Evolutionary conservation across 2,113 vertebrate species (phyloP).

Genomic region (Mustelus asterias): DNA sequence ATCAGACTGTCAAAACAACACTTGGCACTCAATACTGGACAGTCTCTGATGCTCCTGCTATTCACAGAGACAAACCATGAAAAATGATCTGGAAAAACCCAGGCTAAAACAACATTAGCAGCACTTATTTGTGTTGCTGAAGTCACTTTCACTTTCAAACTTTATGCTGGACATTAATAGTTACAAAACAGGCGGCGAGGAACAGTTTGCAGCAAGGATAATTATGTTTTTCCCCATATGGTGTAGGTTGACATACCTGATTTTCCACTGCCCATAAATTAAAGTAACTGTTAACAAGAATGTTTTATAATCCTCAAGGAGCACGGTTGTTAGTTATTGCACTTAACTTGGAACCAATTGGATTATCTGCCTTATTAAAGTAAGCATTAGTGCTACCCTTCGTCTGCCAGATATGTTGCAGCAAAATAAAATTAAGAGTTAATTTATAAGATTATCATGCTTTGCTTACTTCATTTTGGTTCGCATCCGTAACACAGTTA

Average conservation of each 20-base stretch:
- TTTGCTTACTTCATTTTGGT: not conserved
- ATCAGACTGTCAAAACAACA: constrained; percentile 42
- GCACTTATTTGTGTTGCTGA: constrained; percentile 58
- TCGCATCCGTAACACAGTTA: not conserved
- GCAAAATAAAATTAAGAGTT: not conserved
- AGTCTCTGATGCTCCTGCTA: constrained; percentile 46
- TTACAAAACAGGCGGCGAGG: not conserved
- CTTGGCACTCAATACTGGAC: constrained; percentile 42
- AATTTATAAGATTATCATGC: not conserved
- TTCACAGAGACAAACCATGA: constrained; percentile 49
- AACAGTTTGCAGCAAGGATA: not conserved
- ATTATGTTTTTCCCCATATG: not conserved
- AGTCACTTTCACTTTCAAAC: constrained; percentile 34
- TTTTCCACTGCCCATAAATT: not conserved
- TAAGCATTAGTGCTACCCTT: not conserved
- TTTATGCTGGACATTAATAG: not conserved
- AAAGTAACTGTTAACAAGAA: not conserved
- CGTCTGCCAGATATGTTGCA: not conserved
- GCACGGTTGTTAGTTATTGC: constrained; percentile 5
- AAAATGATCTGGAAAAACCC: constrained; percentile 55
- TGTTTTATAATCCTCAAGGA: not conserved
- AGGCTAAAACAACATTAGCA: constrained; percentile 47
- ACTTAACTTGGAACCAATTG: constrained; percentile 59
- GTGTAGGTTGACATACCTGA: not conserved
- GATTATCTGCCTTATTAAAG: constrained; percentile 77